phyloP scores from a whole-genome alignment of 2,888 invertebrate genomes.

The Nomada fabriciana region DNA sequence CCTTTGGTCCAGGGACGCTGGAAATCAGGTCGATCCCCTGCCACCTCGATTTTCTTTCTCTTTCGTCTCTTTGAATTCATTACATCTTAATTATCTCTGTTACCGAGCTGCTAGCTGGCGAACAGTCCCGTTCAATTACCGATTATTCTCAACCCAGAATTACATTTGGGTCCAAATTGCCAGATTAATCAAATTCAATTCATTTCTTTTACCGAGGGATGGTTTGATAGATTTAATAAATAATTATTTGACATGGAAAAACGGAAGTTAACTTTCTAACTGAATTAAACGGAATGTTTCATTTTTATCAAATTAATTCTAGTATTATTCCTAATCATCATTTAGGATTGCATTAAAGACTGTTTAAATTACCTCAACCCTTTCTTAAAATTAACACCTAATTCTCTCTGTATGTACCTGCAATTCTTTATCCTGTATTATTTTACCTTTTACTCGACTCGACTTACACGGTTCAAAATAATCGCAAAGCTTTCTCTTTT shows the following conservation, averaged over 20 bases:
- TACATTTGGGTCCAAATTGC: not conserved
- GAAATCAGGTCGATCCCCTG: constrained; percentile 23
- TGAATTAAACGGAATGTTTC: too few relatives aligned
- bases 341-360: too few relatives aligned
- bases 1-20: constrained; percentile 29
- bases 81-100: not conserved
- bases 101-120: not conserved
- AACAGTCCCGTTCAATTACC: constrained; percentile 1
- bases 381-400: too few relatives aligned
- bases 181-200: not conserved
- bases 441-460: not conserved
- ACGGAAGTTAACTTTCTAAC: too few relatives aligned
- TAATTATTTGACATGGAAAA: too few relatives aligned
- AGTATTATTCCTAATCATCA: too few relatives aligned
- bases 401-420: too few relatives aligned
- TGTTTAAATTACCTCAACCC: too few relatives aligned
- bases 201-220: too few relatives aligned
- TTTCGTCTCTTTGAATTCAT: constrained; percentile 3
- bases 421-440: not conserved
- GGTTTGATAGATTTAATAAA: too few relatives aligned
- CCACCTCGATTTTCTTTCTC: constrained; percentile 11
- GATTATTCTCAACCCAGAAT: not conserved
- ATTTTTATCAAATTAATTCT: too few relatives aligned
- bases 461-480: constrained; percentile 8
- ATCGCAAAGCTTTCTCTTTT: constrained; percentile 14